Evolutionary conservation across 2,113 vertebrate genomes (phyloP), one percentile per base, ranked within the genome.

Genomic region (Paradoxurus hermaphroditus): DNA sequence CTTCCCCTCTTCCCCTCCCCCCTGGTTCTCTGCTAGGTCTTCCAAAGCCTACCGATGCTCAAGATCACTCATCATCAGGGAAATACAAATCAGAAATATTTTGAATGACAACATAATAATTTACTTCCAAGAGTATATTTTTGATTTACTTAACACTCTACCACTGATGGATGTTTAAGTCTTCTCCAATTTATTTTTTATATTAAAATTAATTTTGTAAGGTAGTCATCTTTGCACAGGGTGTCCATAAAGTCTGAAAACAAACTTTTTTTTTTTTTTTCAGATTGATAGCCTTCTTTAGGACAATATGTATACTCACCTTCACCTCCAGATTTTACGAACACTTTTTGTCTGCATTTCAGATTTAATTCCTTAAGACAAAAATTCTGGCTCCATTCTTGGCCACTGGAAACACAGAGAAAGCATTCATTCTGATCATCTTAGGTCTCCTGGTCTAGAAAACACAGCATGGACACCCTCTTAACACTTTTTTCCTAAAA

Each of bases 11-110:
- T n/a, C n/a, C n/a, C n/a, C n/a, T n/a, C n/a, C n/a, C n/a, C n/a
- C n/a, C n/a, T n/a, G n/a, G n/a, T n/a, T n/a, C n/a, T n/a, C n/a
- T n/a, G n/a, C n/a, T n/a, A n/a, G n/a, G n/a, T n/a, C n/a, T n/a
- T n/a, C n/a, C n/a, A n/a, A n/a, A n/a, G n/a, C n/a, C n/a, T n/a
- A n/a, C n/a, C n/a, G n/a, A n/a, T n/a, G n/a, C n/a, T n/a, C n/a
- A n/a, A n/a, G n/a, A n/a, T n/a, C n/a, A n/a, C n/a, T n/a, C n/a
- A n/a, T n/a, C n/a, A n/a, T n/a, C n/a, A n/a, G n/a, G n/a, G n/a
- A n/a, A n/a, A n/a, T n/a, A n/a, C n/a, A n/a, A n/a, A n/a, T 90
- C 36, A 96, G 75, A 96, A 92, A 91, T 85, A 88, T 68, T 96
- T 91, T 95, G 62, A 95, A 94, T 63, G 18, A 86, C 25, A 97